Base-by-base conservation (phyloP, 2,888 invertebrate genomes). In the Pseudococcus jackbeardsleyi region DNA sequence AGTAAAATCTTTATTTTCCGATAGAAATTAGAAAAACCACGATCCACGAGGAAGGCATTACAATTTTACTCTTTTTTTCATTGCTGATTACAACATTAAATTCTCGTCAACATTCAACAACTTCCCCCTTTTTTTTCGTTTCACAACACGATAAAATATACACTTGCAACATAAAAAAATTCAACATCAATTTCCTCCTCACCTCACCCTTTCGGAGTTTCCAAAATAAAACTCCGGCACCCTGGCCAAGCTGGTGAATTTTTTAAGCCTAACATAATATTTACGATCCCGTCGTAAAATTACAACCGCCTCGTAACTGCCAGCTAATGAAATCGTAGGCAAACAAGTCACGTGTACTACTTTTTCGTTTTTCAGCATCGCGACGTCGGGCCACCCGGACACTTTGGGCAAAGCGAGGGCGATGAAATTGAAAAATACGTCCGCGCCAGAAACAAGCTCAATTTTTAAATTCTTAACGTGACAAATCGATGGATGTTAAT, bases 401-500 rank as follows among this genome's bases (percentile, higher is more conserved):
- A 19, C 9, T 19, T 5, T 1, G 19, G 9, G 59, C 0, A n/a
- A 1, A 59, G n/a, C 19, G 5, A 19, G 26, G 26, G 68, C 33
- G 12, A 33, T 72, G 33, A 33, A 72, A 72, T 72, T 72, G 68
- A 72, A 72, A 72, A 72, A 72, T 72, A 72, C 68, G 33, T 72
- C 12, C 33, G 68, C 26, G 68, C 68, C 68, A 72, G 59, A 72
- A 72, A 72, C 26, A 72, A 72, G 68, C 68, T 33, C 33, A 72
- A 64, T 72, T 72, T 72, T 72, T 72, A 72, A 72, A 72, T 72
- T 72, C 68, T 72, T 26, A 72, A 72, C 68, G 68, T 72, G 68
- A 72, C 68, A 72, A 72, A 72, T 72, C 68, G 68, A 72, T 72
- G 68, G 68, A 72, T 72, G 68, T 72, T 72, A 33, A 72, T 72